Percentiles rank a stretch among this genome's conserved stretches.
These are phyloP conservation scores for Holotrichia oblita DNA, from an alignment of 1,140 invertebrate species.

Conservation along the genomic window DNA sequence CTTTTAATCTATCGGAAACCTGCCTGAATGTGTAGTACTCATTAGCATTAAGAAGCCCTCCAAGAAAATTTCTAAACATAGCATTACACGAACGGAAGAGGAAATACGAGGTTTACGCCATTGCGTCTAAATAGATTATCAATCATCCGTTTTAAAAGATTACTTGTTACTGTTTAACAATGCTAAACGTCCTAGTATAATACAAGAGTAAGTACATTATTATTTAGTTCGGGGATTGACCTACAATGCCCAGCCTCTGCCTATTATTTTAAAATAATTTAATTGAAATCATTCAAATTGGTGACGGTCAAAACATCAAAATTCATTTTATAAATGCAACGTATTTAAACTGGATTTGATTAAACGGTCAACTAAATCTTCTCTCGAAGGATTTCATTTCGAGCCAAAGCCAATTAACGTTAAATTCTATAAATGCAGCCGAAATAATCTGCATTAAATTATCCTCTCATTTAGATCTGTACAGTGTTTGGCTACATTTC, in stretches of 20 bases:
- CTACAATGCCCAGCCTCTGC: no score
- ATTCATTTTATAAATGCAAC: background rate
- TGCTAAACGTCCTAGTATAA: no score
- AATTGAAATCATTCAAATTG: no score
- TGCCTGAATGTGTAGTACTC: background rate
- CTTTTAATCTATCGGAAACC: background rate
- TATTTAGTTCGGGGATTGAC: no score
- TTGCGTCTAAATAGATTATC: background rate
- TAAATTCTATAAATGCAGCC: slow-evolving; percentile 1
- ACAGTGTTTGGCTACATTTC: background rate
- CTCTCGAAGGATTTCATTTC: background rate
- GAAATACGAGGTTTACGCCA: background rate
- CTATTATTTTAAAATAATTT: no score
- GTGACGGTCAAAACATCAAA: background rate
- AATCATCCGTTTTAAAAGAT: background rate
- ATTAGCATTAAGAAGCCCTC: slow-evolving; percentile 10
- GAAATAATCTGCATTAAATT: slow-evolving; percentile 17
- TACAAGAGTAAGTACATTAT: no score
- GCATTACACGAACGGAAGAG: background rate
- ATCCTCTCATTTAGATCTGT: background rate
- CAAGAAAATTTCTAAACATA: background rate
- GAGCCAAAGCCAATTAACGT: background rate
- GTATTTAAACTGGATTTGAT: background rate
- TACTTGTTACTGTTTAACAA: background rate
- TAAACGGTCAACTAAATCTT: background rate